Conservation (phyloP, 2,113 vertebrate genomes). For the Aplodontia rufa region DNA sequence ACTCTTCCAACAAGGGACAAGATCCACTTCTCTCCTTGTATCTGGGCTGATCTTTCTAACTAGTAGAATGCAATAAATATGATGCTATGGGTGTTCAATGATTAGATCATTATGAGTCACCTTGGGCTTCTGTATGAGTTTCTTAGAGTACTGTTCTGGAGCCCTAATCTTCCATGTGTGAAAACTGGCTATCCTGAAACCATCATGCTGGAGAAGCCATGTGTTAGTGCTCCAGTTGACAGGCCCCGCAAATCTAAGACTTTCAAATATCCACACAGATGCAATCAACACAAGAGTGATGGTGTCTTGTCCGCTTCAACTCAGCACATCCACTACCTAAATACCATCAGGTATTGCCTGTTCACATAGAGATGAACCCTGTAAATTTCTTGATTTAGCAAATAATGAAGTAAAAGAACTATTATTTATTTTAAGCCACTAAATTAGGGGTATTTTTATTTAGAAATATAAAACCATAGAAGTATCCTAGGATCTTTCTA, state of each 20-base stretch:
- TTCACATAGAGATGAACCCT: background rate
- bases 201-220: background rate
- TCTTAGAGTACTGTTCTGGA: background rate
- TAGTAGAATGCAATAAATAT: background rate
- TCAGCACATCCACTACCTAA: background rate
- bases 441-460: background rate
- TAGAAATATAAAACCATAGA: background rate
- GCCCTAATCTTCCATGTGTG: background rate
- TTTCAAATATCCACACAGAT: background rate
- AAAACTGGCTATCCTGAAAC: background rate
- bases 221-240: background rate
- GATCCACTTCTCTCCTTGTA: background rate
- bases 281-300: background rate
- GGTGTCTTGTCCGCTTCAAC: background rate
- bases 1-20: background rate
- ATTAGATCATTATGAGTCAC: background rate
- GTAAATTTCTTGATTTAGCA: background rate
- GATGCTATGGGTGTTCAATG: background rate
- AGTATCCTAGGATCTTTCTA: background rate
- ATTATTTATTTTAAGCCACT: background rate
- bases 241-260: background rate
- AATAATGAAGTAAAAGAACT: background rate
- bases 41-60: background rate
- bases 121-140: background rate
- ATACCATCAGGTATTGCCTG: background rate